Evolutionary conservation across 2,113 vertebrate species (phyloP).

Genomic region (Semnornis frantzii): DNA sequence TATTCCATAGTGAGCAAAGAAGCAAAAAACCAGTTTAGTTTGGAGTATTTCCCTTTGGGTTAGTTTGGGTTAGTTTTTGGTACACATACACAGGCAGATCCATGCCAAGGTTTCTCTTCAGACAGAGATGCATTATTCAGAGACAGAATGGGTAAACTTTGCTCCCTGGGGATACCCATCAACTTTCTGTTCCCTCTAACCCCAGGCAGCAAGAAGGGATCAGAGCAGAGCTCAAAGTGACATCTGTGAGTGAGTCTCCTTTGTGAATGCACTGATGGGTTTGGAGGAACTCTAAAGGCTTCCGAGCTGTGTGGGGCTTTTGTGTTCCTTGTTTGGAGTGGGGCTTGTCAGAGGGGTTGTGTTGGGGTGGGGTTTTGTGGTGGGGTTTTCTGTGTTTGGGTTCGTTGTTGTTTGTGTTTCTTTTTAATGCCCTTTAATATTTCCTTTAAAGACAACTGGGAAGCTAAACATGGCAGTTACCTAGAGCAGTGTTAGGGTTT

Average conservation of each 20-base stretch:
- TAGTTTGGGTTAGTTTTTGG: not conserved
- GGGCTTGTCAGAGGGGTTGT: not conserved
- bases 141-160: not conserved
- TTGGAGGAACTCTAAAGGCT: not conserved
- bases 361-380: not conserved
- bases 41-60: not conserved
- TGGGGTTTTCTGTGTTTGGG: not conserved
- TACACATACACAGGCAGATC: not conserved
- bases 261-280: not conserved
- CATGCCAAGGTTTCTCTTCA: not conserved
- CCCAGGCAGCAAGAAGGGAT: not conserved
- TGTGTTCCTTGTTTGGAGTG: not conserved
- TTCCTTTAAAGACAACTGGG: conserved; percentile 27
- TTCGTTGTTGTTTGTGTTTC: not conserved
- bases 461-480: conserved; percentile 33
- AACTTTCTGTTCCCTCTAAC: not conserved
- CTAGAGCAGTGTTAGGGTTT: conserved; percentile 9
- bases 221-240: not conserved
- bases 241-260: not conserved
- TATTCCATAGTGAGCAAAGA: not conserved
- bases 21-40: not conserved
- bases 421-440: conserved; percentile 14
- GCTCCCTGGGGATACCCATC: not conserved
- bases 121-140: not conserved
- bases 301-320: not conserved